Evolutionary conservation across 1,140 invertebrate genomes (phyloP), one percentile per base, ranked within the genome.

Genomic region (Marisa cornuarietis): DNA sequence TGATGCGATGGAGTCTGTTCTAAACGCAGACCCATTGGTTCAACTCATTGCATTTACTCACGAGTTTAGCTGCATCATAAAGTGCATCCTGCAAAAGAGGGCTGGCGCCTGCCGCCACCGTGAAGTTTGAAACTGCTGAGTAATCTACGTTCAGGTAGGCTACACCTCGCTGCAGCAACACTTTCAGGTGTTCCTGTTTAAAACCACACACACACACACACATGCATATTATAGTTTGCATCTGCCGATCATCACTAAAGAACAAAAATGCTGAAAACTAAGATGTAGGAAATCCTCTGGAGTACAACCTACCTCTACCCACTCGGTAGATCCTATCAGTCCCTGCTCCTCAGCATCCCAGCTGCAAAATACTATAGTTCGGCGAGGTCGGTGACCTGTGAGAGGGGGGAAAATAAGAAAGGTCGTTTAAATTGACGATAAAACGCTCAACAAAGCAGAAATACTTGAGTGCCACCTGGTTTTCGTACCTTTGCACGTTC

Each of bases 91-190:
- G 84, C 4, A 91, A 78, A 49, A 90, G 79, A n/a, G 90, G 90
- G 68, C 86, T 85, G 18, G 85, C 81, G 31, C 83, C 81, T 10
- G 85, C 86, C 16, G 63, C 54, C 14, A 90, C 31, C 9, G 83
- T 81, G 68, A 85, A 87, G 20, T 81, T 83, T 52, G 83, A 87
- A 71, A 86, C 84, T 13, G 85, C 82, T 7, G 86, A 82, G 52
- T 85, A 86, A 76, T 90, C 89, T 26, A 89, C 84, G 80, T 91
- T 91, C 1, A 91, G 75, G 73, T 90, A 91, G 49, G 89, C 87
- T 24, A 91, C 84, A 26, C 86, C 85, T 78, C 89, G 74, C 49
- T 86, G 84, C 65, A 83, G 85, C 8, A 91, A 71, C 16, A 87
- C 84, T 77, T 89, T 88, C 76, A 85, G 82, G 78, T 87, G 86